Conservation (phyloP, 2,888 invertebrate species). For the Gonocerus acuteangulatus region DNA sequence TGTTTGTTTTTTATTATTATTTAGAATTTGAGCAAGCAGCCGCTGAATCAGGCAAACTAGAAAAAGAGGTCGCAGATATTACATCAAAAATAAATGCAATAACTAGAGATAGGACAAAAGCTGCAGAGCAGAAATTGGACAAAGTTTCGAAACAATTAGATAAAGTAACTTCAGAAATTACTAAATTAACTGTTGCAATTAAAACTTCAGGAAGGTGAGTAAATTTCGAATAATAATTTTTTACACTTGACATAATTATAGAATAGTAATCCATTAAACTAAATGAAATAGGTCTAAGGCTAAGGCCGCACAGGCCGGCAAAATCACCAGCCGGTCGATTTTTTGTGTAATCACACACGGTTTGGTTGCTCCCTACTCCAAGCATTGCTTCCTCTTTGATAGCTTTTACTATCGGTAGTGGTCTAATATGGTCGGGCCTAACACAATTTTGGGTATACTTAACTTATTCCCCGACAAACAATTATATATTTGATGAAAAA, state of each 20-base stretch:
- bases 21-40: slow-evolving; percentile 51
- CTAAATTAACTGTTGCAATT: slow-evolving; percentile 60
- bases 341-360: background rate
- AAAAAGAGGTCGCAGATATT: slow-evolving; percentile 56
- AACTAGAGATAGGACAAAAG: slow-evolving; percentile 60
- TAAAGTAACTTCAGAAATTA: slow-evolving; percentile 60
- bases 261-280: background rate
- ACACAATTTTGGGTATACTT: too few relatives aligned
- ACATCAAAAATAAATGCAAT: slow-evolving; percentile 60
- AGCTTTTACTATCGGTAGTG: too few relatives aligned
- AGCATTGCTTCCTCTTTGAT: too few relatives aligned
- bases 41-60: slow-evolving; percentile 53
- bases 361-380: background rate
- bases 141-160: slow-evolving; percentile 62
- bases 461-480: too few relatives aligned
- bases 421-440: too few relatives aligned
- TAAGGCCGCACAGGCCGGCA: background rate
- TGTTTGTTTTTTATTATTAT: too few relatives aligned
- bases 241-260: background rate
- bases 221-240: background rate
- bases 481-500: too few relatives aligned
- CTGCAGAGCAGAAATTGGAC: slow-evolving; percentile 63
- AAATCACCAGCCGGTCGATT: background rate
- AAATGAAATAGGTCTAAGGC: background rate
- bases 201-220: slow-evolving; percentile 53